Conservation (phyloP, 2,113 vertebrate species). For the Passer montanus region DNA sequence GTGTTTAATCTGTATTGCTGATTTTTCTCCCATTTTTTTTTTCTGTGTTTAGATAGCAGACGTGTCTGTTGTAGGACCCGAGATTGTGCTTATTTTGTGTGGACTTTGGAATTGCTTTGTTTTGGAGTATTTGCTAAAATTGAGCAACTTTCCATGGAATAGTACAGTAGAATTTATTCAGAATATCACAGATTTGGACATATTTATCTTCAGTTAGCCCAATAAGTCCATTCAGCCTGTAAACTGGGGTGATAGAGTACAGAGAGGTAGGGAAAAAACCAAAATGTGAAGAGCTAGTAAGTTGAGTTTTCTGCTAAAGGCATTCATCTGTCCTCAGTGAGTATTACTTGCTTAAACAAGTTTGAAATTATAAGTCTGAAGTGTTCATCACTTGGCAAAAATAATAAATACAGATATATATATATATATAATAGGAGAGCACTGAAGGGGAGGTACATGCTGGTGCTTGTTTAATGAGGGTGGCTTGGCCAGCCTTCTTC, state of each 20-base stretch:
- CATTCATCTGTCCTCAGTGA: not conserved
- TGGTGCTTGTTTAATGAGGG: slow-evolving; percentile 39
- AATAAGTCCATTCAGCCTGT: not conserved
- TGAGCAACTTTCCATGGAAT: not conserved
- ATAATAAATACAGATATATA: not conserved
- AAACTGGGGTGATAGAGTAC: not conserved
- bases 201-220: not conserved
- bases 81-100: not conserved
- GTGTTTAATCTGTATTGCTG: not conserved
- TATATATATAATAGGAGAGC: not conserved
- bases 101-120: not conserved
- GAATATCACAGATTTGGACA: not conserved
- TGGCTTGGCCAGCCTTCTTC: slow-evolving; percentile 23
- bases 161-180: not conserved
- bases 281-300: not conserved
- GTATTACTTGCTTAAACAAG: slow-evolving; percentile 60
- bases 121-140: not conserved
- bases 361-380: slow-evolving; percentile 17
- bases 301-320: not conserved
- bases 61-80: not conserved
- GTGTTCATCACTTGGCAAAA: slow-evolving; percentile 45
- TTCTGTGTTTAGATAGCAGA: not conserved
- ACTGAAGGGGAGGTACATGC: not conserved
- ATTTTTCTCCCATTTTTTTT: not conserved
- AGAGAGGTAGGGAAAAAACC: not conserved